These are phyloP conservation scores for Aphaenogaster ashmeadi DNA, from an alignment of 1,140 invertebrate genomes.

Conservation along the genomic window DNA sequence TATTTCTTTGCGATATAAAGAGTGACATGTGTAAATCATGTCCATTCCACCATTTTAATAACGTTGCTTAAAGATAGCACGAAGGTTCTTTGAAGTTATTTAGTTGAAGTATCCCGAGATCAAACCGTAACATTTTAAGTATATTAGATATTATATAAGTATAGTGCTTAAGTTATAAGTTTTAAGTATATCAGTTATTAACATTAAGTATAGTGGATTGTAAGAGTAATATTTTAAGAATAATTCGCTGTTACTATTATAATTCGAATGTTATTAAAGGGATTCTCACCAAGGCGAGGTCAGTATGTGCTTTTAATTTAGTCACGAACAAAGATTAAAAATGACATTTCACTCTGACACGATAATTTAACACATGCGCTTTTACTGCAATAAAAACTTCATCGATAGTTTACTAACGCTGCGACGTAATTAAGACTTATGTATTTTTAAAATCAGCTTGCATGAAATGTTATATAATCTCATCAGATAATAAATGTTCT, in stretches of 20 bases:
- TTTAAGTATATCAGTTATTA: neutral
- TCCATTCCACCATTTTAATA: neutral
- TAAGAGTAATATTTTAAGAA: slow-evolving; percentile 17
- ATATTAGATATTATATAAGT: neutral
- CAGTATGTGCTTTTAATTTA: slow-evolving; percentile 26
- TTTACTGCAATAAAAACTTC: neutral
- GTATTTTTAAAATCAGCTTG: neutral
- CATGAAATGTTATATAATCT: neutral
- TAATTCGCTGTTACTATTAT: slow-evolving; percentile 9
- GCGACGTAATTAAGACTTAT: neutral
- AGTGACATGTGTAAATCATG: neutral
- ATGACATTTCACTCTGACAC: neutral
- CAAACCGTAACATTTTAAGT: neutral
- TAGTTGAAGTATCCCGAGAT: neutral
- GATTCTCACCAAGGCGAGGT: neutral
- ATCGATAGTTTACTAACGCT: neutral
- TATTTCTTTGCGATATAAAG: neutral
- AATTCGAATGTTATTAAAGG: slow-evolving; percentile 15
- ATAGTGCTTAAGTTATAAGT: neutral
- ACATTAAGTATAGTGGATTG: neutral
- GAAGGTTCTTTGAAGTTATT: neutral
- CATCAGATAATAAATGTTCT: neutral
- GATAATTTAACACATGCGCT: slow-evolving; percentile 6
- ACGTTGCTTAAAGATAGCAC: neutral
- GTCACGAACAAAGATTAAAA: slow-evolving; percentile 5